Evolutionary conservation across 2,888 invertebrate genomes (phyloP), one percentile per base, ranked within the genome.

Genomic region (Drosophila formosana): DNA sequence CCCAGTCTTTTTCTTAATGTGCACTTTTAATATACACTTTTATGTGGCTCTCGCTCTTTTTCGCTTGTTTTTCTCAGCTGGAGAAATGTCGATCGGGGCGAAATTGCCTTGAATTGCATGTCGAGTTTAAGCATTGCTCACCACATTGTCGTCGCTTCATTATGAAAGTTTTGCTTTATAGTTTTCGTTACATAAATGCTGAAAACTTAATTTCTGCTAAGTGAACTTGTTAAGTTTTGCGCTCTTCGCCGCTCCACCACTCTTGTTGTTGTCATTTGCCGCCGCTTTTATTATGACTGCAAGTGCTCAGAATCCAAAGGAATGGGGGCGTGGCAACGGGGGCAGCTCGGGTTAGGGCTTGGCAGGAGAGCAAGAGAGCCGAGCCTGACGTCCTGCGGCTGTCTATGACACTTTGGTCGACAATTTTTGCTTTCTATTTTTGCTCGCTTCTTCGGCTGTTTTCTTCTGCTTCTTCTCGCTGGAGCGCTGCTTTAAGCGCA

Each of bases 181-280:
- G 82, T 86, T 88, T 86, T 86, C 70, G 83, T 88, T 77, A 74
- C 88, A 85, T 88, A 88, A 83, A 83, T 80, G 83, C 68, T 82
- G 83, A 83, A 88, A 83, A 88, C 83, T 83, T 88, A 82, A 83
- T 83, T 83, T 88, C 87, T 83, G 63, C 80, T 88, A 88, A 84
- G 87, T 88, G 89, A 84, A 84, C 89, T 84, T 86, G 89, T 86
- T 86, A 84, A 86, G 83, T 88, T 88, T 69, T 86, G 68, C 77
- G 53, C 46, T 60, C 50, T 52, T 34, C 51, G 53, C 62, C 58
- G 4, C 34, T 34, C 2, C 1, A 4, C 11, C 1, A 1, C n/a
- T 34, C 34, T 34, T 5, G 61, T 52, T 66, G 63, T 60, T 73
- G 61, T 66, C 67, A 65, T 71, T 75, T 78, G 51, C 68, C 65